Percentiles rank a stretch among this genome's conserved stretches.
Conservation (phyloP, 1,140 invertebrate genomes). For the Chymomyza costata region DNA sequence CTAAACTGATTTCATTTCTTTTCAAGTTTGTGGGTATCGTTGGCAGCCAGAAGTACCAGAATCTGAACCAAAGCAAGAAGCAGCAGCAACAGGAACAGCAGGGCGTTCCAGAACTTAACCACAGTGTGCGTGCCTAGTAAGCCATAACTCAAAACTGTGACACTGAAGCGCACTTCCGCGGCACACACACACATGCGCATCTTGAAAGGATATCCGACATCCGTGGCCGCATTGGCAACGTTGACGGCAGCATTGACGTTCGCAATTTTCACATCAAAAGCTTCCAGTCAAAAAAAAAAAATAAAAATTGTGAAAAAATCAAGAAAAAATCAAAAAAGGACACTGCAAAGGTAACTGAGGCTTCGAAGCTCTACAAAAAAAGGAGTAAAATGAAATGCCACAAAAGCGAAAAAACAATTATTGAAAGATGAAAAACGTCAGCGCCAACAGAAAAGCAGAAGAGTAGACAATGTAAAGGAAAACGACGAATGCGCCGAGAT, state of each 20-base stretch:
- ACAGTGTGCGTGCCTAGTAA: slow-evolving; percentile 52
- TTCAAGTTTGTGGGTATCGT: slow-evolving; percentile 23
- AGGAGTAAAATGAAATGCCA: slow-evolving; percentile 20
- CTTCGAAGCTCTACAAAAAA: slow-evolving; percentile 27
- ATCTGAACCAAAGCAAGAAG: no score
- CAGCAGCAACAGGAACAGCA: no score
- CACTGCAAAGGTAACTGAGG: slow-evolving; percentile 1
- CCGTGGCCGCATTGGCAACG: slow-evolving; percentile 16
- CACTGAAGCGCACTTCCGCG: slow-evolving; percentile 35
- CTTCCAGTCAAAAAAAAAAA: slow-evolving; percentile 1
- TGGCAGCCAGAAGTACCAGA: slow-evolving; percentile 8
- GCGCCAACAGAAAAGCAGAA: background rate
- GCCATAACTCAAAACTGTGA: slow-evolving; percentile 53
- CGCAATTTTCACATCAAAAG: slow-evolving; percentile 44
- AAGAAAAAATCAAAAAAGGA: slow-evolving; percentile 6
- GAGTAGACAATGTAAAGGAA: no score
- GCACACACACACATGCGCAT: slow-evolving; percentile 17
- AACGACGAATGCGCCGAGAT: background rate
- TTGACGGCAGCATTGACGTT: no score
- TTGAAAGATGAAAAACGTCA: no score
- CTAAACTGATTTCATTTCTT: no score
- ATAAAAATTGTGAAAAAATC: slow-evolving; percentile 16
- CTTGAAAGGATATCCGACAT: slow-evolving; percentile 38
- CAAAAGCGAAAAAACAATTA: slow-evolving; percentile 32
- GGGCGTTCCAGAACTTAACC: no score